phyloP scores from a whole-genome alignment of 1,140 invertebrate genomes.

The Drosophila lacertosa region DNA sequence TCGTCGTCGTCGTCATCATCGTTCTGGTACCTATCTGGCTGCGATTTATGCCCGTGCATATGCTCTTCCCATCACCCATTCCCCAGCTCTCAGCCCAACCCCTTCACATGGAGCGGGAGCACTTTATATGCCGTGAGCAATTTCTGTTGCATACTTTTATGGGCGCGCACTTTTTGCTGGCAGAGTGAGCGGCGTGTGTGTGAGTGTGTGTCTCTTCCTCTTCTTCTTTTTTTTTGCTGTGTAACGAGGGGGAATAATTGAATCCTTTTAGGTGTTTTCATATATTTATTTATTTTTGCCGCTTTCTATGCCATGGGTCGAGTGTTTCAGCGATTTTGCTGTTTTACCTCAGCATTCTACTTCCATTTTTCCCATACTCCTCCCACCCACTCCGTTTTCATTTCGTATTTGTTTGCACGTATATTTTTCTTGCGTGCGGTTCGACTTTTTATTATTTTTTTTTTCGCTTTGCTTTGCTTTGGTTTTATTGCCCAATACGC shows the following conservation, averaged over 20 bases:
- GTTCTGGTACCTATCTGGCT: slow-evolving; percentile 61
- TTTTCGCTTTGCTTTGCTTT: slow-evolving; percentile 48
- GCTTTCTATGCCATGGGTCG: slow-evolving; percentile 45
- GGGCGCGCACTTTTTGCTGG: slow-evolving; percentile 63
- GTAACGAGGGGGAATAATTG: slow-evolving; percentile 82
- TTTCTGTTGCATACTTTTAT: slow-evolving; percentile 81
- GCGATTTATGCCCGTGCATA: slow-evolving; percentile 81
- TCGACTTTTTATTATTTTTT: slow-evolving; percentile 55
- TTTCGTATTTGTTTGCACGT: slow-evolving; percentile 45
- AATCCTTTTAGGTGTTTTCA: slow-evolving; percentile 82
- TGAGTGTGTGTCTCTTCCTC: no score
- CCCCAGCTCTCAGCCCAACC: neutral
- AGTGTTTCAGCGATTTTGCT: slow-evolving; percentile 48
- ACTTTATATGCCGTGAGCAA: slow-evolving; percentile 79
- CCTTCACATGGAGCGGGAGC: slow-evolving; percentile 30
- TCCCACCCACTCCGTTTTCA: slow-evolving; percentile 3
- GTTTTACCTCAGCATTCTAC: slow-evolving; percentile 11
- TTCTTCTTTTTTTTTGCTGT: slow-evolving; percentile 63
- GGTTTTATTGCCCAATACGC: slow-evolving; percentile 81
- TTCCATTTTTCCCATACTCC: neutral
- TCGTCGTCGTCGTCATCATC: slow-evolving; percentile 31
- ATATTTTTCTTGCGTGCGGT: slow-evolving; percentile 48
- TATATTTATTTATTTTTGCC: slow-evolving; percentile 56
- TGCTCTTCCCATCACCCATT: slow-evolving; percentile 21
- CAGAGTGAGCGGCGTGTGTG: slow-evolving; percentile 21